Evolutionary conservation across 2,888 invertebrate genomes (phyloP).

Genomic region (Embidobia sp.): DNA sequence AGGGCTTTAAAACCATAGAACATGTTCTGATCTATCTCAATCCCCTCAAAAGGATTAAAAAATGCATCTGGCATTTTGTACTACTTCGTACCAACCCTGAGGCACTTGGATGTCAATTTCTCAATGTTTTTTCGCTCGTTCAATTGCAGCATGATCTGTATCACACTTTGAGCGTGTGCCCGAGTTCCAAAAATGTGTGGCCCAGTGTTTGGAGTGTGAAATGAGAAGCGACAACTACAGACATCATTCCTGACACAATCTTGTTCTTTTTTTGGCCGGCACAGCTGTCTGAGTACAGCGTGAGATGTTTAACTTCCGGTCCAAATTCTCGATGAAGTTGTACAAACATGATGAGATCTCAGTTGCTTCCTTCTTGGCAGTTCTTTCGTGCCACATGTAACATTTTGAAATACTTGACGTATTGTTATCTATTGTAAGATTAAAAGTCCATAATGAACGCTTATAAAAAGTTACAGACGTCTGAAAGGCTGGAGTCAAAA

Average conservation of each 20-base stretch:
- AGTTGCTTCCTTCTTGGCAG: slow-evolving; percentile 67
- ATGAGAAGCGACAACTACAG: slow-evolving; percentile 30
- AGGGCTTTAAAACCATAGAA: slow-evolving; percentile 29
- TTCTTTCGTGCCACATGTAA: slow-evolving; percentile 72
- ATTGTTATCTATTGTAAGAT: slow-evolving; percentile 69
- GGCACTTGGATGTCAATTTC: slow-evolving; percentile 18
- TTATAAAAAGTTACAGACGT: slow-evolving; percentile 72
- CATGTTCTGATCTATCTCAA: not conserved
- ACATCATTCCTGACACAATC: slow-evolving; percentile 66
- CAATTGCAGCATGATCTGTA: slow-evolving; percentile 26
- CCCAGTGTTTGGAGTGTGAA: slow-evolving; percentile 17
- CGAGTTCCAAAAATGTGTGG: slow-evolving; percentile 42
- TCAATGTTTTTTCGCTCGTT: slow-evolving; percentile 7
- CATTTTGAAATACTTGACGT: slow-evolving; percentile 59
- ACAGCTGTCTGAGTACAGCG: slow-evolving; percentile 57
- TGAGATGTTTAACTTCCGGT: slow-evolving; percentile 41
- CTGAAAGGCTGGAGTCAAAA: slow-evolving; percentile 68
- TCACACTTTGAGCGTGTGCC: slow-evolving; percentile 44
- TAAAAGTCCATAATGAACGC: slow-evolving; percentile 70
- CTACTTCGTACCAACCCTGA: slow-evolving; percentile 34
- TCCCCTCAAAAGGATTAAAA: slow-evolving; percentile 24
- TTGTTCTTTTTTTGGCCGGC: slow-evolving; percentile 68
- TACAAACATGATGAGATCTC: slow-evolving; percentile 68
- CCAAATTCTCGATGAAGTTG: slow-evolving; percentile 48
- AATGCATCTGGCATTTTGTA: slow-evolving; percentile 18